These are phyloP conservation scores for Hoplostethus mediterraneus DNA, from an alignment of 2,797 vertebrate genomes.

Conservation along the genomic window DNA sequence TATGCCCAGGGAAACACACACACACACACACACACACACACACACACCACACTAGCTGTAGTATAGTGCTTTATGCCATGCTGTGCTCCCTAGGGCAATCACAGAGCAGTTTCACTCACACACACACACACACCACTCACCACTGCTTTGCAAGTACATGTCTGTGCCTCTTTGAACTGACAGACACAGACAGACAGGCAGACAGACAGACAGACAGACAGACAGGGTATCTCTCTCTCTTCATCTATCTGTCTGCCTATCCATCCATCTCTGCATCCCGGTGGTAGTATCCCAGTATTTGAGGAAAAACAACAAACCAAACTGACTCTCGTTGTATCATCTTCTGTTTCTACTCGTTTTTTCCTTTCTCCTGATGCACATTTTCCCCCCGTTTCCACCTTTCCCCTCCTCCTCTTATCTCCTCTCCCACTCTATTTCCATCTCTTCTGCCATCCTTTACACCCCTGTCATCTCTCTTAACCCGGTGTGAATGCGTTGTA, in stretches of 20 bases:
- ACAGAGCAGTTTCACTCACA: constrained; percentile 43
- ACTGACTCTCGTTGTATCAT: constrained; percentile 67
- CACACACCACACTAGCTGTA: constrained; percentile 41
- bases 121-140: constrained; percentile 39
- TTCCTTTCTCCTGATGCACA: neutral
- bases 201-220: constrained; percentile 42
- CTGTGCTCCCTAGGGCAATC: constrained; percentile 61
- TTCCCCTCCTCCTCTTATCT: neutral
- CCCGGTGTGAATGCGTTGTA: constrained; percentile 48
- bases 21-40: constrained; percentile 51
- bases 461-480: constrained; percentile 57
- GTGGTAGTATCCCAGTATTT: constrained; percentile 13
- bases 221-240: neutral
- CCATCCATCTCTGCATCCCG: constrained; percentile 12
- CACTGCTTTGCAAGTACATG: constrained; percentile 36
- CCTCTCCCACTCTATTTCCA: constrained; percentile 2
- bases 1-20: constrained; percentile 42
- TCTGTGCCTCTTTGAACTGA: constrained; percentile 52
- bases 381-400: neutral
- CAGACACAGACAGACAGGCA: constrained; percentile 32
- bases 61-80: constrained; percentile 62
- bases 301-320: constrained; percentile 57
- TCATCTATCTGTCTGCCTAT: constrained; percentile 1
- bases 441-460: constrained; percentile 35
- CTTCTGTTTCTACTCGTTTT: constrained; percentile 29